Evolutionary conservation across 2,888 invertebrate genomes (phyloP).

Genomic region (Agrochola litura): DNA sequence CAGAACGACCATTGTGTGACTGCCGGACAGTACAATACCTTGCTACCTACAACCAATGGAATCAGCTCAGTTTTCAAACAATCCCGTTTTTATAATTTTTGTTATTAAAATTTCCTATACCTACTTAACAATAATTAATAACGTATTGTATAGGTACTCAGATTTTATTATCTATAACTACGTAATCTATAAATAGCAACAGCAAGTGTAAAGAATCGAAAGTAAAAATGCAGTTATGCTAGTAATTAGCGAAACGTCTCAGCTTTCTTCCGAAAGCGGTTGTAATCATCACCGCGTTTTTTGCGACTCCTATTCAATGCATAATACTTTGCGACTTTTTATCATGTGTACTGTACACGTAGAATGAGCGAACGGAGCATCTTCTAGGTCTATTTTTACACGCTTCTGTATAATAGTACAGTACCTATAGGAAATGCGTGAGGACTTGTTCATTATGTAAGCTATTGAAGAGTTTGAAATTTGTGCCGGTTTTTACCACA

Average conservation of each 20-base stretch:
- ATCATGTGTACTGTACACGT: conserved; percentile 33
- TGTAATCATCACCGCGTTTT: conserved; percentile 58
- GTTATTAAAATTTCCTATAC: background rate
- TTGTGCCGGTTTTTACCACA: conserved; percentile 18
- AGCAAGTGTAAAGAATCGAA: conserved; percentile 58
- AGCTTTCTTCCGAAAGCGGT: conserved; percentile 65
- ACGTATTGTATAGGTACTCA: background rate
- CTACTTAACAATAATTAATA: background rate
- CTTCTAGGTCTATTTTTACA: conserved; percentile 32
- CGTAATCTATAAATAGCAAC: conserved; percentile 48
- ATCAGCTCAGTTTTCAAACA: conserved; percentile 45
- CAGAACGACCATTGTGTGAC: conserved; percentile 78
- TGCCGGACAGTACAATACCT: conserved; percentile 59
- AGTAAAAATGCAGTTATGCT: conserved; percentile 60
- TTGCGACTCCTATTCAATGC: conserved; percentile 60
- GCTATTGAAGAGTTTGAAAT: conserved; percentile 16
- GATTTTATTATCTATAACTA: conserved; percentile 14
- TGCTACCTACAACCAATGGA: conserved; percentile 40
- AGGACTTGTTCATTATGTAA: conserved; percentile 50
- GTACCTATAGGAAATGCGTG: conserved; percentile 46
- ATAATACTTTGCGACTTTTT: conserved; percentile 55
- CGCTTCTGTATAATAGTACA: conserved; percentile 7
- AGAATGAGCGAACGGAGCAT: conserved; percentile 17
- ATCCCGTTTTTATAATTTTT: conserved; percentile 13
- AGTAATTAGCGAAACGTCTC: conserved; percentile 60